phyloP scores from a whole-genome alignment of 1,140 invertebrate genomes.

The Oncopeltus fasciatus region DNA sequence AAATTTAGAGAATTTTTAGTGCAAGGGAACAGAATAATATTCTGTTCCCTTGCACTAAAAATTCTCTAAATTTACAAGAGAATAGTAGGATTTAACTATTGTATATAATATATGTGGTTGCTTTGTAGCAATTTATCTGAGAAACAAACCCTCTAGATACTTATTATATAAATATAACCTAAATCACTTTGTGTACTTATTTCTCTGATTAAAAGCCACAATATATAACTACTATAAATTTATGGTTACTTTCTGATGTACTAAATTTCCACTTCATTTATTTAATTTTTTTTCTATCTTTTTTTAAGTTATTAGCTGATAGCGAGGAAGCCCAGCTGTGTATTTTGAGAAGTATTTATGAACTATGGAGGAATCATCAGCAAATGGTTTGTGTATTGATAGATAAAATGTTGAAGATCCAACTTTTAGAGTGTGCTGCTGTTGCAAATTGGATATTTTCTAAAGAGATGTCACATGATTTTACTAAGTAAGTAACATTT shows the following conservation, averaged over 20 bases:
- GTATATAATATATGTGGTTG: too few relatives aligned
- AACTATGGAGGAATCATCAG: conserved; percentile 86
- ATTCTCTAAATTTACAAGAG: too few relatives aligned
- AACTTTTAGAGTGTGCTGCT: conserved; percentile 89
- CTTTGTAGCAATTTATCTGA: too few relatives aligned
- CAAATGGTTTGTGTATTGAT: conserved; percentile 94
- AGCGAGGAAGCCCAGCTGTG: conserved; percentile 92
- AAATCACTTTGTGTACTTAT: too few relatives aligned
- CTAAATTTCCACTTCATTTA: too few relatives aligned
- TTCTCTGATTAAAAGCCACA: neutral
- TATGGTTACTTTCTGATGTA: neutral
- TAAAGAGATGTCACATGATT: conserved; percentile 84
- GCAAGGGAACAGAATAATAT: too few relatives aligned
- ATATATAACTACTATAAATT: too few relatives aligned
- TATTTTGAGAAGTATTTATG: conserved; percentile 82
- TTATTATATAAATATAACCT: too few relatives aligned
- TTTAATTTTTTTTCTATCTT: neutral
- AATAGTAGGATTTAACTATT: too few relatives aligned
- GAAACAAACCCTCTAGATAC: too few relatives aligned
- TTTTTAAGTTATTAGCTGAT: conserved; percentile 60
- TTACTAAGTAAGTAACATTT: conserved; percentile 56
- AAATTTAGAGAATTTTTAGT: too few relatives aligned
- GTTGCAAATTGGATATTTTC: conserved; percentile 99
- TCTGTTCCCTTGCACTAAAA: too few relatives aligned
- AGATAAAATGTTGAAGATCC: conserved; percentile 94